phyloP scores from a whole-genome alignment of 2,113 vertebrate genomes.

The Zosterops borbonicus region DNA sequence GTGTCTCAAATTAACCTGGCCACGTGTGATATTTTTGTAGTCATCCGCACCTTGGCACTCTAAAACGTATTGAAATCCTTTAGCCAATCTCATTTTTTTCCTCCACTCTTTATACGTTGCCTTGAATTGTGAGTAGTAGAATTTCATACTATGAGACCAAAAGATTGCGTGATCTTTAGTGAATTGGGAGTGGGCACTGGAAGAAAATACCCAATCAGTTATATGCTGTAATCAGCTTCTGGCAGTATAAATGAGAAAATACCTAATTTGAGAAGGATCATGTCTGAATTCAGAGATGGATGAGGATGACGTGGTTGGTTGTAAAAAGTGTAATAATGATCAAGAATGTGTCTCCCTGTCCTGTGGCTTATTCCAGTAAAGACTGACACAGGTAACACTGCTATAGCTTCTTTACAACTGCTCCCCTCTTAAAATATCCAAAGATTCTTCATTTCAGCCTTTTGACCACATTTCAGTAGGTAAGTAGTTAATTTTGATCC shows the following conservation, averaged over 20 bases:
- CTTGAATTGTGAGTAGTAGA: background rate
- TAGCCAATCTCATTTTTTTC: background rate
- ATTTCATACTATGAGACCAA: background rate
- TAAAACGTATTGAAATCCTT: background rate
- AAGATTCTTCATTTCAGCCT: background rate
- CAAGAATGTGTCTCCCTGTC: background rate
- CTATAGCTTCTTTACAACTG: background rate
- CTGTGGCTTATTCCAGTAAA: background rate
- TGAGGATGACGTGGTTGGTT: accelerated
- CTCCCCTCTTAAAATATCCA: background rate
- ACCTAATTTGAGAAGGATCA: background rate
- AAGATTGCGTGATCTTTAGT: background rate
- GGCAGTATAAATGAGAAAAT: background rate
- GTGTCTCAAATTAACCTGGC: background rate
- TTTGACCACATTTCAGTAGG: background rate
- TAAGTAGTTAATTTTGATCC: background rate
- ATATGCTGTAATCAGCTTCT: background rate
- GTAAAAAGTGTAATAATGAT: background rate
- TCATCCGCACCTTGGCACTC: background rate
- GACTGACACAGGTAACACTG: background rate
- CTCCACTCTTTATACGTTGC: background rate
- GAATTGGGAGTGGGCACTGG: background rate
- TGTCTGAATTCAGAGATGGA: background rate
- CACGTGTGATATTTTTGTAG: background rate
- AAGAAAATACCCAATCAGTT: background rate